phyloP scores from a whole-genome alignment of 2,113 vertebrate species.

The Chaetorhynchus papuensis region DNA sequence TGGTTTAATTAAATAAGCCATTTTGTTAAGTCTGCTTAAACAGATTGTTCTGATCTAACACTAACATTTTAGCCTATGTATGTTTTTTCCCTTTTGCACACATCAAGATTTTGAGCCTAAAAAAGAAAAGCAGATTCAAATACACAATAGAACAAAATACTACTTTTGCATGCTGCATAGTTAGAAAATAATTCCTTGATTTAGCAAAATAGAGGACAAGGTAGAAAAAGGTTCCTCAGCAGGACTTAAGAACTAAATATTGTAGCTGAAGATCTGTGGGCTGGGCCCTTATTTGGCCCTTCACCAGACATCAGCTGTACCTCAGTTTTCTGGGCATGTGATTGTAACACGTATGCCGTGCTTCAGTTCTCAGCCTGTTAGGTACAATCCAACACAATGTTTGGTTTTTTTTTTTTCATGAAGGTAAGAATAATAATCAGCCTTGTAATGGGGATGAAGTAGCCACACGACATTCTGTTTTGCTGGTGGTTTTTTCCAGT shows the following conservation, averaged over 20 bases:
- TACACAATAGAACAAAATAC: background rate
- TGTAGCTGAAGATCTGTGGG: background rate
- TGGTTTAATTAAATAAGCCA: background rate
- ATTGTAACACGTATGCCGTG: background rate
- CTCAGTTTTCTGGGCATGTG: background rate
- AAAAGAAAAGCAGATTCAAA: background rate
- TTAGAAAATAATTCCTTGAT: background rate
- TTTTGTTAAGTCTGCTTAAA: background rate
- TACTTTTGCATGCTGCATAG: background rate
- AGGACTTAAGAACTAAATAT: background rate
- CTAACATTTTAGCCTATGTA: background rate
- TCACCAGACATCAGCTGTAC: background rate
- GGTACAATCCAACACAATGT: background rate
- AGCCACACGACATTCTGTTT: background rate
- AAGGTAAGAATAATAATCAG: background rate
- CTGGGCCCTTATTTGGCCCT: background rate
- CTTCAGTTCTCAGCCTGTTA: background rate
- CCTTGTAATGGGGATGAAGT: background rate
- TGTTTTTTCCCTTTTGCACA: background rate
- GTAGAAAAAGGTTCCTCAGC: background rate
- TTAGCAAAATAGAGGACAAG: background rate
- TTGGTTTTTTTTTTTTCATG: background rate
- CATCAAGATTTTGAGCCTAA: background rate
- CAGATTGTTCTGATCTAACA: background rate
- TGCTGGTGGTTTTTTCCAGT: background rate